phyloP scores from a whole-genome alignment of 2,888 invertebrate species.

The Orchesella flavescens region DNA sequence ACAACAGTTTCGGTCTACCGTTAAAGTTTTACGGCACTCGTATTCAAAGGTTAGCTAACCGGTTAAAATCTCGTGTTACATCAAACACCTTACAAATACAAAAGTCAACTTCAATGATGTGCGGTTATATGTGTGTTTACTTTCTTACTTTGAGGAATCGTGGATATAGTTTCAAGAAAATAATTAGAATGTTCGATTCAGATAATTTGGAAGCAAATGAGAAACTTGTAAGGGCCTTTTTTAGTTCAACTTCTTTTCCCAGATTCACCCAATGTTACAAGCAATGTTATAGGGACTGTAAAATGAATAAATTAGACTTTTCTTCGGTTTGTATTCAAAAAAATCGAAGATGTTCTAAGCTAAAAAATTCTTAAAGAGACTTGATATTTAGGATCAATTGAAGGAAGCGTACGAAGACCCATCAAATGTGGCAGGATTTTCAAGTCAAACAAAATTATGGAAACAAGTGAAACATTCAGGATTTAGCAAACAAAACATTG shows the following conservation, averaged over 20 bases:
- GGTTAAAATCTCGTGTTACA: neutral
- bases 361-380: too few species aligned
- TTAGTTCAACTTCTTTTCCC: neutral
- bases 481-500: too few species aligned
- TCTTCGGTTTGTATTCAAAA: slow-evolving; percentile 37
- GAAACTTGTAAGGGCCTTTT: too few species aligned
- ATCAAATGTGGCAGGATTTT: neutral
- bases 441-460: too few species aligned
- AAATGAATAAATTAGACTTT: slow-evolving; percentile 25
- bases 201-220: too few species aligned
- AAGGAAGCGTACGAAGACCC: neutral
- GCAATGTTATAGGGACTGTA: neutral
- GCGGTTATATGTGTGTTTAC: too few species aligned
- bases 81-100: slow-evolving; percentile 29
- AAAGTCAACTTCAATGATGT: slow-evolving; percentile 4
- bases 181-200: too few species aligned
- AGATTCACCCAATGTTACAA: neutral
- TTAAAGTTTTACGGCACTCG: slow-evolving; percentile 19
- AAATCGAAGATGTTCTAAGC: slow-evolving; percentile 26
- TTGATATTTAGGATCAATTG: neutral
- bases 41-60: slow-evolving; percentile 4
- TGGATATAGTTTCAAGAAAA: too few species aligned
- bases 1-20: slow-evolving; percentile 38
- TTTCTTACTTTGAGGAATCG: too few species aligned
- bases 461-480: too few species aligned